phyloP scores from a whole-genome alignment of 1,140 invertebrate species.

The Bombyx mandarina region DNA sequence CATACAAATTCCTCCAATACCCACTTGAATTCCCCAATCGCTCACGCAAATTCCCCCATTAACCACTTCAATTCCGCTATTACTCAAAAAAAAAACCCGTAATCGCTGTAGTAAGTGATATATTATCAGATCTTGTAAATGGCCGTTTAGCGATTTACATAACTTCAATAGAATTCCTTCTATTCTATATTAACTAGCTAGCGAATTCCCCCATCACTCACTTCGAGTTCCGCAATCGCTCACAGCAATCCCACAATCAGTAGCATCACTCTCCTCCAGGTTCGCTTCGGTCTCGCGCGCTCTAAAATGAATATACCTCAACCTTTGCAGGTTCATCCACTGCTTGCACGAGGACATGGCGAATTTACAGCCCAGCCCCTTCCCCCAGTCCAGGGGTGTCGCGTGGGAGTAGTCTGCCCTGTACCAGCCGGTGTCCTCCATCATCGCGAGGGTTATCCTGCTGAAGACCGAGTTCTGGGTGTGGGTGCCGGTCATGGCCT shows the following conservation, averaged over 20 bases:
- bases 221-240: too few species aligned
- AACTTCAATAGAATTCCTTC: too few species aligned
- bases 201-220: too few species aligned
- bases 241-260: not conserved
- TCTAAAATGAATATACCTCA: slow-evolving; percentile 31
- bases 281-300: too few species aligned
- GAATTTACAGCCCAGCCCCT: slow-evolving; percentile 92
- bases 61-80: too few species aligned
- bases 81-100: too few species aligned
- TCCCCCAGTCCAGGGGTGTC: slow-evolving; percentile 91
- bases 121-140: too few species aligned
- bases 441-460: slow-evolving; percentile 93
- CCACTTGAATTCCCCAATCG: too few species aligned
- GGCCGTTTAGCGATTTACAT: too few species aligned
- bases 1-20: too few species aligned
- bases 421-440: slow-evolving; percentile 99
- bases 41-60: not conserved
- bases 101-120: too few species aligned
- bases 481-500: slow-evolving; percentile 99
- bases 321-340: slow-evolving; percentile 85
- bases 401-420: slow-evolving; percentile 91
- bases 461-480: slow-evolving; percentile 99
- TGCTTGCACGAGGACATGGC: slow-evolving; percentile 95
- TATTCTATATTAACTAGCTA: too few species aligned
- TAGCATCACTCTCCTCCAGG: not conserved